Conservation (phyloP, 2,113 vertebrate species). For the Anolis sagrei region DNA sequence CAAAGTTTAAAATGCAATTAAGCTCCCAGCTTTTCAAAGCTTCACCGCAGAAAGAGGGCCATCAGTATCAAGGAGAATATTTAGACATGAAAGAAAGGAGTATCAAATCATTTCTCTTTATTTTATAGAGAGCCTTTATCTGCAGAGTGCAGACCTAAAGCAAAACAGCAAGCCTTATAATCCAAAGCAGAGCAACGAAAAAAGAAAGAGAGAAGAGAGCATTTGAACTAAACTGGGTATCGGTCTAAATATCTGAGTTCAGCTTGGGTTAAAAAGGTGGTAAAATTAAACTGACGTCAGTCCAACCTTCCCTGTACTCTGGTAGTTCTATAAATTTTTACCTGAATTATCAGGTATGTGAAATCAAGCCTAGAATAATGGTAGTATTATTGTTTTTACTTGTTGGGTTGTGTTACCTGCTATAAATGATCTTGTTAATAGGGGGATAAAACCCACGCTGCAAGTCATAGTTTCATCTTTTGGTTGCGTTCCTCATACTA, state of each 20-base stretch:
- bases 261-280: neutral
- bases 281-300: neutral
- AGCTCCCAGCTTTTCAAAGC: neutral
- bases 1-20: neutral
- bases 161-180: neutral
- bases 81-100: neutral
- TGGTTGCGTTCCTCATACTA: too few relatives aligned
- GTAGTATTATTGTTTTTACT: neutral
- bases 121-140: neutral
- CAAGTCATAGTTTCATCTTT: neutral
- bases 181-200: neutral
- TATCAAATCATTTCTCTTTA: neutral
- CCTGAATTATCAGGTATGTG: neutral
- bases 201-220: neutral
- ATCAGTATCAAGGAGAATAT: neutral
- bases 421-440: neutral
- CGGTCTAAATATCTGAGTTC: neutral
- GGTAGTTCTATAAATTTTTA: neutral
- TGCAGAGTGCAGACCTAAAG: neutral
- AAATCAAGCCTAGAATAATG: neutral
- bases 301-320: too few relatives aligned
- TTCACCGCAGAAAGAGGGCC: neutral
- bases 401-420: neutral
- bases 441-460: neutral
- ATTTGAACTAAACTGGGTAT: neutral